Evolutionary conservation across 1,140 invertebrate species (phyloP).

Genomic region (Helicoverpa zea): DNA sequence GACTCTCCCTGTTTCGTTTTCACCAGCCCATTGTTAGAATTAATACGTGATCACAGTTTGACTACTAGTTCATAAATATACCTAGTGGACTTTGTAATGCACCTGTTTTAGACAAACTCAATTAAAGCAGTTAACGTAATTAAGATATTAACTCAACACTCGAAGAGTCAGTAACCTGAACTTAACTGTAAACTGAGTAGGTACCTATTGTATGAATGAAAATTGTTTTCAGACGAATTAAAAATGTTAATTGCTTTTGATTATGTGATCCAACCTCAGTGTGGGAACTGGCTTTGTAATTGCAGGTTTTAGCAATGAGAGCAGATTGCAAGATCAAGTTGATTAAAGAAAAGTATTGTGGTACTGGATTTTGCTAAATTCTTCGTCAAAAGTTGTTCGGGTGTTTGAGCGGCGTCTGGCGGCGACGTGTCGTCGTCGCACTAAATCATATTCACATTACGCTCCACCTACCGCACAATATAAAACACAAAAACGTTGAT

Average conservation of each 20-base stretch:
- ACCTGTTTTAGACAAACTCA: not conserved
- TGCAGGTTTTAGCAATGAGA: not conserved
- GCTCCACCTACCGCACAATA: constrained; percentile 52
- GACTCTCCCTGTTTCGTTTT: not conserved
- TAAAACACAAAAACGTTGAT: constrained; percentile 50
- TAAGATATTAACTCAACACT: constrained; percentile 12
- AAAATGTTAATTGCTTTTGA: constrained; percentile 24
- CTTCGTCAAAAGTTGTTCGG: not conserved
- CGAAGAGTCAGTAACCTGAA: constrained; percentile 18
- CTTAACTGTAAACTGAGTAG: constrained; percentile 27
- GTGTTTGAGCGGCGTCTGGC: not conserved
- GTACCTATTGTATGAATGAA: constrained; percentile 25
- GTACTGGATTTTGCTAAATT: too few species aligned
- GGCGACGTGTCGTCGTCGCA: constrained; percentile 6
- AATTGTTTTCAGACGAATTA: constrained; percentile 25
- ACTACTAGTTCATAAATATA: too few species aligned
- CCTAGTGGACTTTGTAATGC: not conserved
- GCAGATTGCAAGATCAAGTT: not conserved
- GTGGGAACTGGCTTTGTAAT: constrained; percentile 16
- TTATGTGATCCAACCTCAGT: constrained; percentile 2
- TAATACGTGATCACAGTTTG: too few species aligned
- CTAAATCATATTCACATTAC: constrained; percentile 48
- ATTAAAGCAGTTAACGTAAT: constrained; percentile 2
- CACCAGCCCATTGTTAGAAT: too few species aligned
- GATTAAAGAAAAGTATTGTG: too few species aligned